Evolutionary conservation across 1,140 invertebrate genomes (phyloP).

Genomic region (Diabrotica undecimpunctata): DNA sequence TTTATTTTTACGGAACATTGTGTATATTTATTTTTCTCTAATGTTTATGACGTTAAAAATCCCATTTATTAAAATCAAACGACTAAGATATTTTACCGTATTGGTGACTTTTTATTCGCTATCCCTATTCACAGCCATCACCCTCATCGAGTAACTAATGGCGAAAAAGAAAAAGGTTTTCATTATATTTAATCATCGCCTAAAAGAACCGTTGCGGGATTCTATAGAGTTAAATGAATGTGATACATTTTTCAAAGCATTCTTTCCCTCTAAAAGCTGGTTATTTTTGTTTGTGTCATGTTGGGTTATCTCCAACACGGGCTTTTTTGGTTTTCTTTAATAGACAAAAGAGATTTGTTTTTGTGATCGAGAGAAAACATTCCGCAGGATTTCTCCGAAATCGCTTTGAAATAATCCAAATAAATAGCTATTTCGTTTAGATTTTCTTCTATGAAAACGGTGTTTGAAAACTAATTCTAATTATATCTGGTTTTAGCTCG

Average conservation of each 20-base stretch:
- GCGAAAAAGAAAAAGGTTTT: constrained; percentile 10
- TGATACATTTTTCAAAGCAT: constrained; percentile 13
- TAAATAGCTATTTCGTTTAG: too few relatives aligned
- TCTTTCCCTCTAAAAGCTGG: constrained; percentile 9
- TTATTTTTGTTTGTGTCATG: constrained; percentile 11
- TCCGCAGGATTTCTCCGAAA: background rate
- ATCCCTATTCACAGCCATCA: background rate
- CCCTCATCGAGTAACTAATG: background rate
- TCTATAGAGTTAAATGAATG: constrained; percentile 11
- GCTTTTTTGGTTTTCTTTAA: background rate
- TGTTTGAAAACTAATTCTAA: too few relatives aligned
- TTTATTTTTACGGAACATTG: too few relatives aligned
- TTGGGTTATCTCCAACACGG: background rate
- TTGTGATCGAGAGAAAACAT: background rate
- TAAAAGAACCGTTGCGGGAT: constrained; percentile 6
- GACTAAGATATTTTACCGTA: too few relatives aligned
- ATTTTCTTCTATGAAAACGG: too few relatives aligned
- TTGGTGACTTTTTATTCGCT: too few relatives aligned
- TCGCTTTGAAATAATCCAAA: background rate
- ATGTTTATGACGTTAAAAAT: too few relatives aligned
- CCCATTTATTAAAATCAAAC: too few relatives aligned
- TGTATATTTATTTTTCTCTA: too few relatives aligned
- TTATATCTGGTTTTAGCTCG: too few relatives aligned
- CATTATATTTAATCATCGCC: constrained; percentile 6
- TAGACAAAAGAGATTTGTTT: constrained; percentile 2